Base-by-base conservation (phyloP, 1,140 invertebrate genomes). In the Drosophila arawakana region DNA sequence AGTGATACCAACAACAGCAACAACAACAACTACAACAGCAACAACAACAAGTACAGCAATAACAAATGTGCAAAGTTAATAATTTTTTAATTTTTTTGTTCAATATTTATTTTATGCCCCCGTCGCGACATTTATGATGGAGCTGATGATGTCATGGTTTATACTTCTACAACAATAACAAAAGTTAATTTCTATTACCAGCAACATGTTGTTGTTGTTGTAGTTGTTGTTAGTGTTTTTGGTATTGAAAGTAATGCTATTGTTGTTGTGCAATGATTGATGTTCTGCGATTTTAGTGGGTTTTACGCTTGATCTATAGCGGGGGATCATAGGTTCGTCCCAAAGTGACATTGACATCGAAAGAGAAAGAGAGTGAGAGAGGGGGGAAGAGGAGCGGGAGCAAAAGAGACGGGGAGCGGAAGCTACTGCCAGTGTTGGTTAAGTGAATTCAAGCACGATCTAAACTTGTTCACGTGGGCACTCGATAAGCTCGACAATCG, bases 31-130 rank as follows among this genome's bases (percentile, higher is more conserved):
- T 2, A 21, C 2, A 2, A 2, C 18, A 57, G 7, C 9, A 52
- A 18, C 3, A 30, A 2, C 25, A 30, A 30, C 25, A 21, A 44
- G 30, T 15, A 43, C 58, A 59, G 30, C n/a, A 60, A 39, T 11
- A 34, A 21, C 18, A 11, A 66, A 21, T 39, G n/a, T 47, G 55
- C 55, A 57, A 44, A 61, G 74, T 54, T 84, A 77, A 84, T 84
- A 78, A 60, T 80, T 72, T 80, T 78, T 75, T 67, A 46, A 63
- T 85, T 80, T 63, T 75, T 47, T 37, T 72, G 85, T 70, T 78
- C 78, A 81, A 85, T 85, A 85, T 85, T 73, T 72, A 72, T 85
- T 76, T 80, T 57, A 60, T 62, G 72, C 58, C 71, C 61, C 71
- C 69, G 54, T 39, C 43, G 63, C 35, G 43, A 47, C 57, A 35